Base-by-base conservation (phyloP, 2,888 invertebrate genomes). In the Epicampocera succincta region DNA sequence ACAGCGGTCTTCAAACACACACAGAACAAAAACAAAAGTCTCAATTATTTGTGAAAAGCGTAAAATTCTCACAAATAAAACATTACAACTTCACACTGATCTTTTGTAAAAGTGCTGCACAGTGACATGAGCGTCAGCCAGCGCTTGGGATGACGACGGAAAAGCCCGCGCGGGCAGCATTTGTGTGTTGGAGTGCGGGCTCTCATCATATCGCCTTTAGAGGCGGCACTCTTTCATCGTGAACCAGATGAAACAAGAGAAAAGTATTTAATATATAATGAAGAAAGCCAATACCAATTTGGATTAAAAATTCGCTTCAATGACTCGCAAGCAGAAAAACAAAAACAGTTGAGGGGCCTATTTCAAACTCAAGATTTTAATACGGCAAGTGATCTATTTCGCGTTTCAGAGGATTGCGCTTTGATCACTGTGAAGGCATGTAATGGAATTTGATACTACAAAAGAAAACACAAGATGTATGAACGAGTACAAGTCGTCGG, bases 301-400 rank as follows among this genome's bases (percentile, higher is more conserved):
- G 88, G 89, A 87, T 89, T 89, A 88, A 87, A 87, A 87, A 86
- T 87, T 86, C 88, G 89, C 86, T 88, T 88, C 87, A 88, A 85
- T 86, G 88, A 88, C 88, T 88, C 87, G 86, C 85, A 86, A 38
- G 63, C 50, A 81, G 33, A 65, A 81, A 12, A 58, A 44, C 19
- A 80, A 21, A 68, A 48, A 13, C 0, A 38, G 33, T 33, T 33
- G 8, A 33, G 33, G 50, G 13, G 52, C 50, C 80, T 58, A 69
- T n/a, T n/a, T n/a, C n/a, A n/a, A 21, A 69, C 73, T 66, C 60
- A 50, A 72, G 33, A 74, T 66, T 80, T 76, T 81, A 82, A 82
- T 82, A 65, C 74, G 82, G 74, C 82, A 80, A 80, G 76, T 73
- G 84, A 84, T 84, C 80, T 78, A 84, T 83, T 84, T 85, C 83